Percentiles rank a stretch among this genome's conserved stretches.
These are phyloP conservation scores for Drosophila pandora DNA, from an alignment of 1,140 invertebrate genomes.

Conservation along the genomic window DNA sequence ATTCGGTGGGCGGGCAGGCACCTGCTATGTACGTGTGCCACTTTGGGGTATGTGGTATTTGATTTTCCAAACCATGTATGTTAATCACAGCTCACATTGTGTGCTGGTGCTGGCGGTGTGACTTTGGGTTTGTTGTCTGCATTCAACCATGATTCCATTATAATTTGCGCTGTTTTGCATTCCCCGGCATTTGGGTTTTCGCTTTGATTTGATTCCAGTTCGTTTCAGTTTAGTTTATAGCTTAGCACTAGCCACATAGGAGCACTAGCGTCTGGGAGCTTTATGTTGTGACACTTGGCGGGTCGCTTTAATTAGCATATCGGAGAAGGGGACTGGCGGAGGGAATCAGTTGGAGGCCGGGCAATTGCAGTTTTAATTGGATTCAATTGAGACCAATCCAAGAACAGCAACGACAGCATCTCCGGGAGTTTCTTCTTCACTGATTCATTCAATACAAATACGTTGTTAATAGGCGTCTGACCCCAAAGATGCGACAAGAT, in stretches of 20 bases:
- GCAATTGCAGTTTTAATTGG: constrained; percentile 52
- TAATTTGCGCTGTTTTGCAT: constrained; percentile 73
- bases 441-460: constrained; percentile 12
- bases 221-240: constrained; percentile 24
- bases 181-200: constrained; percentile 37
- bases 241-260: constrained; percentile 7
- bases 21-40: constrained; percentile 11
- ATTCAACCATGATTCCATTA: constrained; percentile 77
- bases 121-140: constrained; percentile 34
- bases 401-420: constrained; percentile 26
- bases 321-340: not conserved
- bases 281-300: constrained; percentile 62
- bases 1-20: constrained; percentile 18
- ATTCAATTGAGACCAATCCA: constrained; percentile 55
- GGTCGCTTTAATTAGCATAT: constrained; percentile 64
- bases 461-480: constrained; percentile 20
- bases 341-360: constrained; percentile 1
- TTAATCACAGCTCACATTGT: constrained; percentile 41
- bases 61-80: constrained; percentile 40
- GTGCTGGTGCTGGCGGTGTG: not conserved
- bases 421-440: not conserved
- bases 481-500: constrained; percentile 44
- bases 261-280: constrained; percentile 15
- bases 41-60: constrained; percentile 33
- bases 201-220: constrained; percentile 29